A percentile compares a stretch with the other conserved stretches of the same genome.
Conservation (phyloP, 1,140 invertebrate genomes). For the Drosophila virilis region DNA sequence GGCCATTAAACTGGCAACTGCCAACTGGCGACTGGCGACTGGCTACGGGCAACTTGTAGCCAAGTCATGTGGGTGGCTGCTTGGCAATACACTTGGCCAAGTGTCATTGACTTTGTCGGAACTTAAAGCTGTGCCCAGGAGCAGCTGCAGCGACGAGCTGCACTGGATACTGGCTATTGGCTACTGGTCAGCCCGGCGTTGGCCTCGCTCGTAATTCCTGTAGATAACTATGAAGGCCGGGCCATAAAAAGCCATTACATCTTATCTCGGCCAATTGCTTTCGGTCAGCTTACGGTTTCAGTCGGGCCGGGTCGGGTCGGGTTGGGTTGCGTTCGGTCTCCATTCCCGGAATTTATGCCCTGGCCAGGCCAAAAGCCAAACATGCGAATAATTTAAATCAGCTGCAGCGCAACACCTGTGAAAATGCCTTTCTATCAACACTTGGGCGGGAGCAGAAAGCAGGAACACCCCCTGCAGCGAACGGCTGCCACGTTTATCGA, state of each 20-base stretch:
- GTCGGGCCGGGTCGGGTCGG: not conserved
- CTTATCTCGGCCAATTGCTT: constrained; percentile 79
- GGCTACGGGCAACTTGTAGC: constrained; percentile 11
- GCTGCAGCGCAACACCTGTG: constrained; percentile 53
- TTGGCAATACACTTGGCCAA: constrained; percentile 47
- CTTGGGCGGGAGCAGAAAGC: not conserved
- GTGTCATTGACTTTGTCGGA: constrained; percentile 67
- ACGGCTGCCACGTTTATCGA: constrained; percentile 4
- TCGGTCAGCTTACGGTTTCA: constrained; percentile 41
- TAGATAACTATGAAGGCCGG: constrained; percentile 59
- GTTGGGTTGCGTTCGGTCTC: not conserved
- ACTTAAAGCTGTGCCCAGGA: constrained; percentile 35
- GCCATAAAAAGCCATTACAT: constrained; percentile 72
- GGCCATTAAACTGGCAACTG: constrained; percentile 66
- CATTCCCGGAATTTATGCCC: constrained; percentile 20
- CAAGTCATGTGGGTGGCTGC: constrained; percentile 37
- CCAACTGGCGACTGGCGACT: constrained; percentile 20
- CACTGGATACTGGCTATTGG: not conserved
- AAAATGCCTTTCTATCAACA: constrained; percentile 46
- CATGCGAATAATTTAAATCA: constrained; percentile 71
- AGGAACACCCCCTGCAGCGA: not conserved
- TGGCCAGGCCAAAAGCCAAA: constrained; percentile 27
- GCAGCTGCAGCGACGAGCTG: constrained; percentile 4
- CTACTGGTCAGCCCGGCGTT: constrained; percentile 9
- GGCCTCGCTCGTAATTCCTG: constrained; percentile 63